These are phyloP conservation scores for Ctenosaura bakeri DNA, from an alignment of 2,797 vertebrate genomes.

Conservation along the genomic window DNA sequence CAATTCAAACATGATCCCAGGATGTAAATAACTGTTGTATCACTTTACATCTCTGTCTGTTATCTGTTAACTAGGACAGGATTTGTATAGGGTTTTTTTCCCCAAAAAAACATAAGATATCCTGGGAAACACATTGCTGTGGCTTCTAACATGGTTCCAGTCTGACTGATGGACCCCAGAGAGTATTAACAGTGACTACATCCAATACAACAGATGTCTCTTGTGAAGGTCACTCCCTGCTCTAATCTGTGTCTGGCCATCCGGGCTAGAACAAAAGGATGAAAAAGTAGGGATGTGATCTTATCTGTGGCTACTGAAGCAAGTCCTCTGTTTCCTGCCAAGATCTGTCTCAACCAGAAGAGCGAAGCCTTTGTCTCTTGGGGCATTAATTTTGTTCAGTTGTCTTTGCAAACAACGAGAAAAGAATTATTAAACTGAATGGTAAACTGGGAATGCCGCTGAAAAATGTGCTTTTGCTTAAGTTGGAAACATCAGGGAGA, in stretches of 20 bases:
- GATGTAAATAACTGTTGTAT: background rate
- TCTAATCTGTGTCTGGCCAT: constrained; percentile 37
- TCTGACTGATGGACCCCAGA: background rate
- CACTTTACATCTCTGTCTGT: background rate
- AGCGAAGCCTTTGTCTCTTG: constrained; percentile 13
- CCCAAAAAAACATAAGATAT: background rate
- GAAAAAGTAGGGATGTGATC: constrained; percentile 5
- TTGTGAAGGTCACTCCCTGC: background rate
- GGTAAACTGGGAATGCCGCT: background rate
- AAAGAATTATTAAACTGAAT: fast-evolving
- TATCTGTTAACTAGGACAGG: background rate
- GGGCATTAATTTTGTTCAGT: background rate
- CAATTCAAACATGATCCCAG: background rate
- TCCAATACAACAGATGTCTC: constrained; percentile 14
- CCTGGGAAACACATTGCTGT: background rate
- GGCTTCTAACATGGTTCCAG: background rate
- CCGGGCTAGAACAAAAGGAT: constrained; percentile 20
- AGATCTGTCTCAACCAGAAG: constrained; percentile 10
- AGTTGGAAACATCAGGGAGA: background rate
- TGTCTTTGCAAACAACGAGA: background rate
- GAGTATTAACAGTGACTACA: background rate
- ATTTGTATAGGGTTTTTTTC: background rate
- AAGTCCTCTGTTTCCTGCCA: background rate
- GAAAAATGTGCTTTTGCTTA: fast-evolving
- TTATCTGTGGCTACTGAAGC: background rate